Evolutionary conservation across 2,113 vertebrate genomes (phyloP), one percentile per base, ranked within the genome.

Genomic region (Sorex fumeus): DNA sequence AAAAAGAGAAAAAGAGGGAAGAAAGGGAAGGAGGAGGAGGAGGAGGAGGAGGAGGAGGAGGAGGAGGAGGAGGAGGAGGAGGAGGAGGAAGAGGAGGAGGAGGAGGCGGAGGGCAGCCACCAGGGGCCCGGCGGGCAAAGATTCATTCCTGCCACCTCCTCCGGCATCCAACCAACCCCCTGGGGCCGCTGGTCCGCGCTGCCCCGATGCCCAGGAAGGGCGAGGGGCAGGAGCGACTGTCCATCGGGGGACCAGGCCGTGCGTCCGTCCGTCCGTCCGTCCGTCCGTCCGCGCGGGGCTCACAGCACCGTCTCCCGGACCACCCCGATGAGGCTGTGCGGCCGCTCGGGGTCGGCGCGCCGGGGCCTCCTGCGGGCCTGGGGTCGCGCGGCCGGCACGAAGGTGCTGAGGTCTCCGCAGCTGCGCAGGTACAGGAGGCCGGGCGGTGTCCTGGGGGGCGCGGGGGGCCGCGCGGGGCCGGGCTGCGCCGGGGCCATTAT

Each of bases 401-500:
- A 99, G 82, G 98, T 98, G 96, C 98, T 98, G 57, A 98, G 95
- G 91, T 99, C 98, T 1, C 98, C 99, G 13, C 98, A 98, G 93
- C 98, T 99, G 69, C 94, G 90, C 89, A 98, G 97, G 87, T 99
- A 97, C 75, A 99, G 94, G 93, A 98, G 45, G 34, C 96, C 96
- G 0, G 98, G 95, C 10, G 85, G 96, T 23, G 88, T 92, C 78
- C 96, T 93, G 0, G 66, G 95, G 30, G 97, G 97, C 3, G 27
- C 94, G 2, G 0, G 87, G 13, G 91, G 91, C 76, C 74, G 43
- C 28, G 71, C 0, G 2, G 79, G 2, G 1, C 86, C 82, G 94
- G 97, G 75, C 85, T 96, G 96, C 60, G 83, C 57, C 7, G 98
- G 96, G 6, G 94, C 91, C 96, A 98, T 98, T 30, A 97, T 94